Base-by-base conservation (phyloP, 2,797 vertebrate genomes). In the Pitangus sulphuratus region DNA sequence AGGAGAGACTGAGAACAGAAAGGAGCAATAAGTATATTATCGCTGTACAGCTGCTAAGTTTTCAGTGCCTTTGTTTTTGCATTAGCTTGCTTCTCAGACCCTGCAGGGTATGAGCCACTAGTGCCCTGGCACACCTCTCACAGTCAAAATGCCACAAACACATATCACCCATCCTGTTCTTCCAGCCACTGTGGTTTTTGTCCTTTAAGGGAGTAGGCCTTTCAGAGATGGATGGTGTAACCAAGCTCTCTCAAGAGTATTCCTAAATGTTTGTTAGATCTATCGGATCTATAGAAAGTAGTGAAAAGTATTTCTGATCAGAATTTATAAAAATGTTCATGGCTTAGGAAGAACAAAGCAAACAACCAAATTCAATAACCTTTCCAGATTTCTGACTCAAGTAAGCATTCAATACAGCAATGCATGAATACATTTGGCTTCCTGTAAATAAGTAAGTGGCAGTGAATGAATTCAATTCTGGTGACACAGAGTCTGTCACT, bases 361-460 rank as follows among this genome's bases (percentile, higher is more conserved):
- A 85, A 5, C 37, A 48, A 89, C 45, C 21, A 61, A 89, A 64
- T 20, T 51, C 53, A 87, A 37, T 30, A 76, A 28, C 15, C 10
- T 33, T 77, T 54, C 68, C 20, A 47, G n/a, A 37, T 78, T 71
- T 37, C 19, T 0, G 1, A 89, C 35, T 25, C 72, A 83, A 78
- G 33, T 9, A 80, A 77, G 15, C 19, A n/a, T 72, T 75, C 72
- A 75, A 72, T 33, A 80, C 87, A 77, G 66, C 30, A 85, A 69
- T 0, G 0, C 16, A 22, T 1, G 0, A 77, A 37, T 69, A 30
- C 16, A 28, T 54, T 31, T 64, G 39, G 51, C 20, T 77, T 91
- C 31, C 72, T 85, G 45, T 68, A 84, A 81, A 26, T 39, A 57
- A 57, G 22, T 64, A 74, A 82, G 65, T 9, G 37, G 28, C 5